Percentiles rank a stretch among this genome's conserved stretches.
phyloP scores from a whole-genome alignment of 2,113 vertebrate genomes.

The sheep (Ovis aries) region DNA sequence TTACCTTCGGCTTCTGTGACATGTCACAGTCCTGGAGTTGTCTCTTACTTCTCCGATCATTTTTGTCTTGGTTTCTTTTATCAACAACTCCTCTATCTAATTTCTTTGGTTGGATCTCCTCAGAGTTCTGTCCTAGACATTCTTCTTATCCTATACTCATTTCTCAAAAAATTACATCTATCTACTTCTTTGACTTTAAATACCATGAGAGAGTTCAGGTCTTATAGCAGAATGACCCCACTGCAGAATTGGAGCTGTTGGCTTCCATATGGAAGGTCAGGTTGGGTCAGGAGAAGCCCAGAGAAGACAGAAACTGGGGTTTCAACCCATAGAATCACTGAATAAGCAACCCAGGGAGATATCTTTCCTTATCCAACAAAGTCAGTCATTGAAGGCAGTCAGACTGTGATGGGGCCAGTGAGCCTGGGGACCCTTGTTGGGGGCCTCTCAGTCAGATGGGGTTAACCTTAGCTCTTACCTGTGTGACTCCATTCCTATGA shows the following conservation, averaged over 20 bases:
- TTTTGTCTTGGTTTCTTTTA: neutral
- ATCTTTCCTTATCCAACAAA: neutral
- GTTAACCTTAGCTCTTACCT: neutral
- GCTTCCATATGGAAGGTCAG: neutral
- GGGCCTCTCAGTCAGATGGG: neutral
- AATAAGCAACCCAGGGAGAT: neutral
- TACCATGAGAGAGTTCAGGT: neutral
- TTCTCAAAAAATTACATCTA: neutral
- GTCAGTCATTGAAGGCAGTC: neutral
- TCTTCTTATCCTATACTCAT: neutral
- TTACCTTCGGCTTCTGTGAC: neutral
- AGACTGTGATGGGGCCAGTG: neutral
- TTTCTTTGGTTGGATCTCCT: neutral
- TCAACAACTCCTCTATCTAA: neutral
- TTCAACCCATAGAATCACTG: neutral
- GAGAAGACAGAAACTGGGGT: neutral
- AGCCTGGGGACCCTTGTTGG: neutral
- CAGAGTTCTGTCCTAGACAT: neutral
- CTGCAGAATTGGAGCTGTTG: neutral
- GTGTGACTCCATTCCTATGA: neutral
- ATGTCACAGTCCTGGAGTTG: neutral
- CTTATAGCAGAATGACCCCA: neutral
- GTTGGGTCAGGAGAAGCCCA: neutral
- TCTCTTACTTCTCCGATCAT: neutral
- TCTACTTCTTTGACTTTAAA: neutral